A percentile compares a stretch with the other conserved stretches of the same genome.
Evolutionary conservation across 2,888 invertebrate genomes (phyloP).

Genomic region (Anoplius nigerrimus): DNA sequence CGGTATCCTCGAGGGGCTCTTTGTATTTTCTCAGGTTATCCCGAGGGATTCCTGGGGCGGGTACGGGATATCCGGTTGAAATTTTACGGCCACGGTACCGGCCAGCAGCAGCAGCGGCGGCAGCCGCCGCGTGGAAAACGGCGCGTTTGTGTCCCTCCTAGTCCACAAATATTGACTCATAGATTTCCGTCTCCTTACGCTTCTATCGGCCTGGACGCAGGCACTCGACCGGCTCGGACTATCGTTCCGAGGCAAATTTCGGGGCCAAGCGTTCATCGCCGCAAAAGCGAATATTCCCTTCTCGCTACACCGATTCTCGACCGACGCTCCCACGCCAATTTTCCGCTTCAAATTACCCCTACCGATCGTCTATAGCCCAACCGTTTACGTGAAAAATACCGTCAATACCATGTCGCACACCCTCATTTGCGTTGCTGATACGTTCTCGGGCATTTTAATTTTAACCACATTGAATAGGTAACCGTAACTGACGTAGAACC

Average conservation of each 20-base stretch:
- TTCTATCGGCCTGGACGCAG: neutral
- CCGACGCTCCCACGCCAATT: neutral
- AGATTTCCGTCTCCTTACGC: constrained; percentile 27
- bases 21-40: constrained; percentile 64
- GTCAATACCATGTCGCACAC: too few relatives aligned
- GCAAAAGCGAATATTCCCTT: neutral
- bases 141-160: constrained; percentile 4
- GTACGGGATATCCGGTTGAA: constrained; percentile 48
- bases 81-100: constrained; percentile 48
- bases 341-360: too few relatives aligned
- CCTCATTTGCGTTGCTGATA: too few relatives aligned
- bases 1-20: constrained; percentile 45
- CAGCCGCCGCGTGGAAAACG: constrained; percentile 13
- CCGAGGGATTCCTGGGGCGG: constrained; percentile 30
- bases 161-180: constrained; percentile 50
- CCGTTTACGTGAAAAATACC: too few relatives aligned
- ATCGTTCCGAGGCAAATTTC: constrained; percentile 5
- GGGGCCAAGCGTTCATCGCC: neutral
- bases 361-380: too few relatives aligned
- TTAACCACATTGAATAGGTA: too few relatives aligned
- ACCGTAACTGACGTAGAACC: too few relatives aligned
- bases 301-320: neutral
- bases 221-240: constrained; percentile 9
- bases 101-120: too few relatives aligned
- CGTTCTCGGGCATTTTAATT: too few relatives aligned